Conservation (phyloP, 2,797 vertebrate genomes). For the Semotilus atromaculatus region DNA sequence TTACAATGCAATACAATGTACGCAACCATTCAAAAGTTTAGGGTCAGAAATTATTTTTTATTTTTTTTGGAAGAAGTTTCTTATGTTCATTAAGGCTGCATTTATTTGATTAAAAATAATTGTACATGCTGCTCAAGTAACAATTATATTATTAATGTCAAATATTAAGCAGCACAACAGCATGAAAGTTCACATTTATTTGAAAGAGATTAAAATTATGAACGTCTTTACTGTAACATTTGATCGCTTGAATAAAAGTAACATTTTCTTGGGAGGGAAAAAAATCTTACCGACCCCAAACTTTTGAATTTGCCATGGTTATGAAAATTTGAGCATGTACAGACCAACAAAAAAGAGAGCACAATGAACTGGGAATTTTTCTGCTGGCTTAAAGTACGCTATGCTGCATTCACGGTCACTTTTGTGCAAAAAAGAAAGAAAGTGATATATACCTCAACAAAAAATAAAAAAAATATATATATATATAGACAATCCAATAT, state of each 20-base stretch:
- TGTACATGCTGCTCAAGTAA: neutral
- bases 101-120: neutral
- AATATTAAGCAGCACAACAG: too few species aligned
- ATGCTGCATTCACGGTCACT: neutral
- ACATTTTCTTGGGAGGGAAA: neutral
- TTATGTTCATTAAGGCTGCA: neutral
- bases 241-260: neutral
- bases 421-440: neutral
- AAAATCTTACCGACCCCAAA: neutral
- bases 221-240: neutral
- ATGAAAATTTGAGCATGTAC: slow-evolving; percentile 4
- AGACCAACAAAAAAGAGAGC: neutral
- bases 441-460: neutral
- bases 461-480: too few species aligned
- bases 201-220: neutral
- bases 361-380: neutral
- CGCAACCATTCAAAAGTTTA: neutral
- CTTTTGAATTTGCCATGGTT: neutral
- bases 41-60: neutral
- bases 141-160: neutral
- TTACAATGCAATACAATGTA: slow-evolving; percentile 13
- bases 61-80: neutral
- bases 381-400: neutral
- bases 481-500: neutral
- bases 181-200: neutral